Evolutionary conservation across 2,797 vertebrate genomes (phyloP).

Genomic region (Sparidentex hasta): DNA sequence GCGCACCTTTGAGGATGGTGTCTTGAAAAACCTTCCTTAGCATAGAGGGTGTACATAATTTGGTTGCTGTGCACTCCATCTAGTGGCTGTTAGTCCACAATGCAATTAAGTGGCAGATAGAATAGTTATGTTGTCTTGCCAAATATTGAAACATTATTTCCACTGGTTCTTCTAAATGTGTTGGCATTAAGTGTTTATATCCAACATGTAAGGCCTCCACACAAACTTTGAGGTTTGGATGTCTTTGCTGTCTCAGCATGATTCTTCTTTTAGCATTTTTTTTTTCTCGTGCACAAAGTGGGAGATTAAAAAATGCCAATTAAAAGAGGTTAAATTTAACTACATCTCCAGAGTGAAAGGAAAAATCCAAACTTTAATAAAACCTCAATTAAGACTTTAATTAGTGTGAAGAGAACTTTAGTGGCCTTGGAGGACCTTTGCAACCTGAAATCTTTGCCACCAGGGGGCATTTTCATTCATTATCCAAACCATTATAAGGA

Average conservation of each 20-base stretch:
- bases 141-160: not conserved
- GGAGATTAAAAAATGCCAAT: not conserved
- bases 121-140: fast-evolving
- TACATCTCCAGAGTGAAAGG: not conserved
- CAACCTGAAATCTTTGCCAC: constrained; percentile 35
- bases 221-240: not conserved
- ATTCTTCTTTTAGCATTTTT: not conserved
- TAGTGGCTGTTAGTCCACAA: constrained; percentile 63
- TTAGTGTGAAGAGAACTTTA: constrained; percentile 18
- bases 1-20: not conserved
- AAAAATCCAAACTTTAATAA: not conserved
- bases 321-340: not conserved
- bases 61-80: constrained; percentile 68
- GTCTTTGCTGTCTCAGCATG: not conserved
- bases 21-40: not conserved
- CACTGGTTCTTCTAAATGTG: not conserved
- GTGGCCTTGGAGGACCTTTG: constrained; percentile 4
- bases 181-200: not conserved
- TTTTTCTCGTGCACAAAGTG: not conserved
- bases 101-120: constrained; percentile 4
- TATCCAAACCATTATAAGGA: not conserved
- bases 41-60: not conserved
- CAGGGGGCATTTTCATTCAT: constrained; percentile 36
- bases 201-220: not conserved
- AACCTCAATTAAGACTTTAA: constrained; percentile 31